Percentiles rank a stretch among this genome's conserved stretches.
phyloP scores from a whole-genome alignment of 2,113 vertebrate genomes.

The Thamnophis sirtalis region DNA sequence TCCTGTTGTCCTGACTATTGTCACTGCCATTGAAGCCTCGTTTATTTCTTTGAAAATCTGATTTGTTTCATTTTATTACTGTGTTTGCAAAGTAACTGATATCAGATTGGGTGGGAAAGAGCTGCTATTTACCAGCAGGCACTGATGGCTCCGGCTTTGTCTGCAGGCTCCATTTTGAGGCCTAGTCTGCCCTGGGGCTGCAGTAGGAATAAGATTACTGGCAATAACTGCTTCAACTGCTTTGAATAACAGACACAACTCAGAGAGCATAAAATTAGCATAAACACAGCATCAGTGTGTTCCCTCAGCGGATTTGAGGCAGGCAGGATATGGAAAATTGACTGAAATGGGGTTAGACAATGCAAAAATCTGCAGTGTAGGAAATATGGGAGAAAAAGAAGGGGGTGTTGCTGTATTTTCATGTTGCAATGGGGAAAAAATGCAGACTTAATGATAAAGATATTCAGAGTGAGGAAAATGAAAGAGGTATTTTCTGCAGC shows the following conservation, averaged over 20 bases:
- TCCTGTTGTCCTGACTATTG: slow-evolving; percentile 81
- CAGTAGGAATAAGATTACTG: slow-evolving; percentile 91
- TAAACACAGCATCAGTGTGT: slow-evolving; percentile 78
- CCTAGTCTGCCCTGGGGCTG: slow-evolving; percentile 79
- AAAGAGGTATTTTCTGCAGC: slow-evolving; percentile 42
- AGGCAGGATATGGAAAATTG: slow-evolving; percentile 80
- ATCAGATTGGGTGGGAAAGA: slow-evolving; percentile 82
- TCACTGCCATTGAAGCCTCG: slow-evolving; percentile 81
- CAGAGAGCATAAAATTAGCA: slow-evolving; percentile 87
- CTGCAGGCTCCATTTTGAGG: slow-evolving; percentile 79
- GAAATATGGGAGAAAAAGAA: slow-evolving; percentile 51
- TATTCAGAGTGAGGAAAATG: slow-evolving; percentile 45
- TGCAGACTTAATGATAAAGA: slow-evolving; percentile 67
- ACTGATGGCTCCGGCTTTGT: slow-evolving; percentile 80
- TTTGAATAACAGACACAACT: slow-evolving; percentile 89
- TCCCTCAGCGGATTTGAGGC: slow-evolving; percentile 71
- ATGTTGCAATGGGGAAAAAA: slow-evolving; percentile 39
- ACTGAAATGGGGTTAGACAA: slow-evolving; percentile 79
- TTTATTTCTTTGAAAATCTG: slow-evolving; percentile 90
- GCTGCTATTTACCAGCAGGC: slow-evolving; percentile 85
- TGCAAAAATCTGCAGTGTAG: slow-evolving; percentile 69
- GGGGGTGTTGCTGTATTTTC: slow-evolving; percentile 48
- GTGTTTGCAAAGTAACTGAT: slow-evolving; percentile 84
- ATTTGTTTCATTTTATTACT: slow-evolving; percentile 92
- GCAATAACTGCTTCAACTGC: slow-evolving; percentile 86